Evolutionary conservation across 2,113 vertebrate species (phyloP).

Genomic region (Diphyllodes magnificus): DNA sequence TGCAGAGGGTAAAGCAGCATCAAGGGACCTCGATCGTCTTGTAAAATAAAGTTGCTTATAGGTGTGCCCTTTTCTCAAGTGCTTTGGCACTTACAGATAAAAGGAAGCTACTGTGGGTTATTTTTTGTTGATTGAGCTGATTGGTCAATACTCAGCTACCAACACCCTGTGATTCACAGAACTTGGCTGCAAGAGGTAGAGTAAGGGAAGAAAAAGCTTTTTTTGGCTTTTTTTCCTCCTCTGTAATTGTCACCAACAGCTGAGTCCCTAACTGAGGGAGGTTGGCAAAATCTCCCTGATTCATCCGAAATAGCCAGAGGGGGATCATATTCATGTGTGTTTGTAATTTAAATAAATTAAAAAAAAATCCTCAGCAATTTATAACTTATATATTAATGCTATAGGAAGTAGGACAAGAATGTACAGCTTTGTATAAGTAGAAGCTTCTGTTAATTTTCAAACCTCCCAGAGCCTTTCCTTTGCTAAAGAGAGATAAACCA

Average conservation of each 20-base stretch:
- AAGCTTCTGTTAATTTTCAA: background rate
- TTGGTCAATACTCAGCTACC: background rate
- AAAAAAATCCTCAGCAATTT: background rate
- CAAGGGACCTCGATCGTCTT: accelerated
- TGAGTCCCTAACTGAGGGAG: background rate
- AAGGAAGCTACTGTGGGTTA: background rate
- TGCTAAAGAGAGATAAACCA: slow-evolving; percentile 49
- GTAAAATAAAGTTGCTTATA: background rate
- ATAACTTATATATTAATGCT: background rate
- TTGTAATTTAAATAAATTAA: background rate
- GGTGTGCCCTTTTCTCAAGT: background rate
- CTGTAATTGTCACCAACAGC: background rate
- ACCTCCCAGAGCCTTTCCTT: background rate
- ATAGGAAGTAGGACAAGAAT: background rate
- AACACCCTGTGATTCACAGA: background rate
- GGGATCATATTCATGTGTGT: background rate
- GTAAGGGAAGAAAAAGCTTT: accelerated
- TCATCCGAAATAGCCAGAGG: background rate
- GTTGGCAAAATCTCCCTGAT: background rate
- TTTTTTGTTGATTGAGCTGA: background rate
- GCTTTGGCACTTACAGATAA: background rate
- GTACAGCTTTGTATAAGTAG: background rate
- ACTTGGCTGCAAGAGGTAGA: background rate
- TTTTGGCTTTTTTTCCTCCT: background rate
- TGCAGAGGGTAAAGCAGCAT: background rate